Evolutionary conservation across 2,888 invertebrate species (phyloP), one percentile per base, ranked within the genome.

Genomic region (Polymixis lichenea): DNA sequence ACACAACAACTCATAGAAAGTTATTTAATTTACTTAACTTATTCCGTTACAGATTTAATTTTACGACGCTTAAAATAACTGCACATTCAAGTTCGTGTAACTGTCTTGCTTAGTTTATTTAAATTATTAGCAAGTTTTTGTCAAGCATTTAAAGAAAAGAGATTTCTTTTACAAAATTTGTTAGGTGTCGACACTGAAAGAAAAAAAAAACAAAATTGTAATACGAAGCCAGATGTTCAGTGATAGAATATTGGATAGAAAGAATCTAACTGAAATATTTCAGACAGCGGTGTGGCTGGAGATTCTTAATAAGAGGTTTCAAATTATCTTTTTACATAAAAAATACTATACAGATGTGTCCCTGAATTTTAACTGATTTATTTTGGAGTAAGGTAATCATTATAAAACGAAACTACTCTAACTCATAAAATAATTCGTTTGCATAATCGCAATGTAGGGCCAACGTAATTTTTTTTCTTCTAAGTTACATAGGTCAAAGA

Each of bases 1-100:
- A 53, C n/a, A 43, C 15, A 4, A 62, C 0, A 11, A 62, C 43
- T 70, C 25, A 69, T n/a, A 15, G 32, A 19, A 75, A 79, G 19
- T 75, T 79, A 79, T 75, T 71, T 75, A 49, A 67, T 72, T 75
- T 38, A 19, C 46, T 74, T 68, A 77, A 67, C 72, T 69, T 66
- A 80, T 53, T 32, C 62, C 64, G 49, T 43, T 60, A 25, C 32
- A 62, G 51, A 75, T 65, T 58, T 17, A 49, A 66, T 68, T 69
- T 69, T 15, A 55, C 5, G 5, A 25, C 17, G 15, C 2, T 46
- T 22, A 15, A 61, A 75, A 72, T 73, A 32, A 28, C 56, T 72
- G 13, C 49, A n/a, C 4, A 49, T n/a, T 58, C 13, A 60, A 55
- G n/a, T 32, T 72, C 60, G 22, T 43, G 13, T 51, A 43, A 25